These are phyloP conservation scores for Solenopsis invicta DNA, from an alignment of 1,140 invertebrate species.

Conservation along the genomic window DNA sequence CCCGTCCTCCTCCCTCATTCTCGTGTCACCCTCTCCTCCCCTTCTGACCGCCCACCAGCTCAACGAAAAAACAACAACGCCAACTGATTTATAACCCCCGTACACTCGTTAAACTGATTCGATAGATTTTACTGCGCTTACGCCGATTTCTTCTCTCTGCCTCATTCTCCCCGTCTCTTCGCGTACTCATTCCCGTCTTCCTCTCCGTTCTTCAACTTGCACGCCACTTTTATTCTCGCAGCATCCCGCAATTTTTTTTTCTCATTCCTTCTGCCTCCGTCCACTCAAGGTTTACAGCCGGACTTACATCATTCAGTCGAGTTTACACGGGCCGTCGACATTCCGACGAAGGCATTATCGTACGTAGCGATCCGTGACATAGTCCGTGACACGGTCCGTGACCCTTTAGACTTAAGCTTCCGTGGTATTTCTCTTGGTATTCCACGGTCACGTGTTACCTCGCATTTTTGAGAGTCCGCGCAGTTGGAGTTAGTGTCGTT, in stretches of 20 bases:
- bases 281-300: slow-evolving; percentile 77
- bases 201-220: slow-evolving; percentile 39
- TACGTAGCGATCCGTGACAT: slow-evolving; percentile 65
- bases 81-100: slow-evolving; percentile 83
- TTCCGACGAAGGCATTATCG: slow-evolving; percentile 70
- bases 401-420: slow-evolving; percentile 63
- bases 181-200: background rate
- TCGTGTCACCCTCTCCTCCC: slow-evolving; percentile 21
- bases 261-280: slow-evolving; percentile 37
- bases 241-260: slow-evolving; percentile 32
- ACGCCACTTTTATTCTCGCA: slow-evolving; percentile 61
- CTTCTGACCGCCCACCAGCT: slow-evolving; percentile 32
- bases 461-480: slow-evolving; percentile 17
- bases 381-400: slow-evolving; percentile 46
- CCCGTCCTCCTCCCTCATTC: slow-evolving; percentile 38
- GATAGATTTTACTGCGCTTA: slow-evolving; percentile 84
- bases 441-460: slow-evolving; percentile 5
- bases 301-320: slow-evolving; percentile 78
- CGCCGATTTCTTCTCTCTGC: slow-evolving; percentile 71
- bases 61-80: slow-evolving; percentile 77
- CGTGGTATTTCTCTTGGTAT: slow-evolving; percentile 49
- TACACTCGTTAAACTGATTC: slow-evolving; percentile 85
- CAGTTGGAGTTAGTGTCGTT: slow-evolving; percentile 4
- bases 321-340: slow-evolving; percentile 76
- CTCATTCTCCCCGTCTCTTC: slow-evolving; percentile 1